Conservation (phyloP, 2,888 invertebrate genomes). For the Eupithecia inturbata region DNA sequence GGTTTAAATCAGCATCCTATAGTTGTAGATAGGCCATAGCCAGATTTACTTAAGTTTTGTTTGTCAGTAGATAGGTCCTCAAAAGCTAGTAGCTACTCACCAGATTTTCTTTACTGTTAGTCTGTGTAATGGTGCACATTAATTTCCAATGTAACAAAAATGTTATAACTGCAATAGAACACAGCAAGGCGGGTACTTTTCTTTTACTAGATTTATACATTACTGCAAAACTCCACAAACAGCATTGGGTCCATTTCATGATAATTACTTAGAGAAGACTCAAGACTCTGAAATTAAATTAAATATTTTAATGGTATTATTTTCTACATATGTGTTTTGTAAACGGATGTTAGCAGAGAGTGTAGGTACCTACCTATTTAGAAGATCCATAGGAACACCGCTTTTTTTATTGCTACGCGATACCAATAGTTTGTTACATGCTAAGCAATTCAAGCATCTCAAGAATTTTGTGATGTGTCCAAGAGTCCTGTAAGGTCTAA, state of each 20-base stretch:
- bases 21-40: not conserved
- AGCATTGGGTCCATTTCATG: constrained; percentile 17
- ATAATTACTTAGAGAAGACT: not conserved
- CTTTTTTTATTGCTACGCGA: not conserved
- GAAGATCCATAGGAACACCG: not conserved
- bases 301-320: not conserved
- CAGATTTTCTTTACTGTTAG: constrained; percentile 82
- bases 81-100: constrained; percentile 66
- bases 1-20: not conserved
- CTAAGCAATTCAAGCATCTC: too few relatives aligned
- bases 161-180: constrained; percentile 33
- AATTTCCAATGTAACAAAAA: constrained; percentile 78
- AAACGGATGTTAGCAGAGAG: not conserved
- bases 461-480: too few relatives aligned
- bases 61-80: not conserved
- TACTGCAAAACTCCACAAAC: constrained; percentile 41
- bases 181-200: constrained; percentile 40
- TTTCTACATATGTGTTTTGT: not conserved
- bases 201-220: constrained; percentile 48
- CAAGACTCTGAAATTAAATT: constrained; percentile 3
- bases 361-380: not conserved
- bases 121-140: constrained; percentile 83
- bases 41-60: not conserved
- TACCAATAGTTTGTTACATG: not conserved
- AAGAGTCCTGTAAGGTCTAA: too few relatives aligned